These are phyloP conservation scores for Rhabdomys dilectus DNA, from an alignment of 2,113 vertebrate genomes.

Conservation along the genomic window DNA sequence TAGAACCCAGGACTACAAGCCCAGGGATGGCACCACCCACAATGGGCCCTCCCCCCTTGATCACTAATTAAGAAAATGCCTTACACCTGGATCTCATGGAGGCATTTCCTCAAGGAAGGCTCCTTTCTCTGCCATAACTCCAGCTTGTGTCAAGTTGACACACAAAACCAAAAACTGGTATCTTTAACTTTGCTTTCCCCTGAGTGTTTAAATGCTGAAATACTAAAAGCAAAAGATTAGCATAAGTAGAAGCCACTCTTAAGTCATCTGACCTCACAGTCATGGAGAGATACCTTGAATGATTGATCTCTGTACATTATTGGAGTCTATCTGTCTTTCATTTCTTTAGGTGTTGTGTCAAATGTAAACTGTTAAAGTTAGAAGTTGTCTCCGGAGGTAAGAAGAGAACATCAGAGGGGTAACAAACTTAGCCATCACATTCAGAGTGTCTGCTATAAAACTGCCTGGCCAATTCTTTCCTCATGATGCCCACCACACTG, in stretches of 20 bases:
- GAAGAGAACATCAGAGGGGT: neutral
- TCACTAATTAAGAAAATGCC: too few species aligned
- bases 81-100: too few species aligned
- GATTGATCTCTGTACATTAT: neutral
- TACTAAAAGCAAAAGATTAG: neutral
- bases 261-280: slow-evolving; percentile 7
- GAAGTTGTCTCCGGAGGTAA: neutral
- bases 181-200: neutral
- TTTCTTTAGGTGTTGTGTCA: slow-evolving; percentile 11
- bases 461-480: neutral
- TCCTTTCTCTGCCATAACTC: too few species aligned
- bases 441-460: neutral
- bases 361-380: slow-evolving; percentile 31
- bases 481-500: neutral
- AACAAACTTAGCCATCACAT: neutral
- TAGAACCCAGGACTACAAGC: too few species aligned
- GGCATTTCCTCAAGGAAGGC: too few species aligned
- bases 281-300: neutral
- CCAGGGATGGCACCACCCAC: too few species aligned
- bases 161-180: too few species aligned
- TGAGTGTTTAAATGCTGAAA: slow-evolving; percentile 1
- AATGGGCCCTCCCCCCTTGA: too few species aligned
- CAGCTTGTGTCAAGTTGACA: too few species aligned
- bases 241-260: neutral
- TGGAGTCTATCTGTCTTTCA: neutral